Conservation (phyloP, 92 coral and sea anemone species). For the Palythoa caribaeorum region DNA sequence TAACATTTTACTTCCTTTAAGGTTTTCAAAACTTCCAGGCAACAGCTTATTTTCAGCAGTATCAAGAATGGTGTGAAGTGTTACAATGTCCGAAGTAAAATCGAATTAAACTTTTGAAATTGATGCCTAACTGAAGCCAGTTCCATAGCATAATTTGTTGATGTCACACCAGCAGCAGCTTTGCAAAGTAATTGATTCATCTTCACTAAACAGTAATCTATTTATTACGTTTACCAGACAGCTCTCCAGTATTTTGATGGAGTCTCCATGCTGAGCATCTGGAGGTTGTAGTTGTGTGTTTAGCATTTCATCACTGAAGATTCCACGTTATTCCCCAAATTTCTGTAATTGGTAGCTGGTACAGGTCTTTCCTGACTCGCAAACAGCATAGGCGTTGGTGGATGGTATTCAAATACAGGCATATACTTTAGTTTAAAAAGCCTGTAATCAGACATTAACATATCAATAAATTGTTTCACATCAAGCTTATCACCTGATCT, state of each 20-base stretch:
- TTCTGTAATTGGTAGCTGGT: slow-evolving; percentile 42
- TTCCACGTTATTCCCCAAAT: slow-evolving; percentile 41
- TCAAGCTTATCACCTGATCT: slow-evolving; percentile 37
- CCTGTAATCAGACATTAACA: slow-evolving; percentile 41
- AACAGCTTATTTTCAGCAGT: not conserved
- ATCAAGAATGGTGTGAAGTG: not conserved
- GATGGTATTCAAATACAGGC: slow-evolving; percentile 32
- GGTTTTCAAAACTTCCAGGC: not conserved
- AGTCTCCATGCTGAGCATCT: not conserved
- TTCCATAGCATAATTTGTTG: slow-evolving; percentile 5
- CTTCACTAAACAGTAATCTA: slow-evolving; percentile 20
- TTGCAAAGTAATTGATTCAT: slow-evolving; percentile 12
- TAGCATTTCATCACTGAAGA: not conserved
- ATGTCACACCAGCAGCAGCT: not conserved
- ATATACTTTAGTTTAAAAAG: slow-evolving; percentile 26
- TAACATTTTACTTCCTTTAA: not conserved
- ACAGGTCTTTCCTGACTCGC: not conserved
- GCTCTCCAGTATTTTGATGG: not conserved
- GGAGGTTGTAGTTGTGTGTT: not conserved
- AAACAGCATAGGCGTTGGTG: slow-evolving; percentile 50
- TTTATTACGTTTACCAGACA: slow-evolving; percentile 8
- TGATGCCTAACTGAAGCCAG: slow-evolving; percentile 1
- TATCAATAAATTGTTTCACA: slow-evolving; percentile 39
- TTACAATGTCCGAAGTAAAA: not conserved
- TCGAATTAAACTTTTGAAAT: not conserved